Conservation (phyloP, 2,113 vertebrate genomes). For the Sylvilagus bachmani region DNA sequence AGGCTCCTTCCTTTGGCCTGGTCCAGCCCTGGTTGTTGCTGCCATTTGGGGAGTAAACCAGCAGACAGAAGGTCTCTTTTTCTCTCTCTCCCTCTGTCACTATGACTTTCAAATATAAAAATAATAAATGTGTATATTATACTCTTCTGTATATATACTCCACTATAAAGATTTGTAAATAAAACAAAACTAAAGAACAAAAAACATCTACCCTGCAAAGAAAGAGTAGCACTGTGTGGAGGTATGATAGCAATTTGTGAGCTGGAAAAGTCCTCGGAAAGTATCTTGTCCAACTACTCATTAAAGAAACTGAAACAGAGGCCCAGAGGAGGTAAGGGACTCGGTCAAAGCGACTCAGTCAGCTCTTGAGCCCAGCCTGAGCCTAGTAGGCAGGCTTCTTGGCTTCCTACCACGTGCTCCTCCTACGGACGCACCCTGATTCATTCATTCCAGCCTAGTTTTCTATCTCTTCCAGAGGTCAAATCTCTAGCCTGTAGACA, state of each 20-base stretch:
- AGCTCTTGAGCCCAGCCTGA: background rate
- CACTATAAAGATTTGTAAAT: background rate
- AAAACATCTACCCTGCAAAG: background rate
- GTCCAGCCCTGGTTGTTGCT: no score
- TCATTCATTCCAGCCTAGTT: background rate
- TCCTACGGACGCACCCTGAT: background rate
- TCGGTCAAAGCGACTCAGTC: background rate
- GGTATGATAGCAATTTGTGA: slow-evolving; percentile 13
- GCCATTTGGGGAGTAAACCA: no score
- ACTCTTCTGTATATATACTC: background rate
- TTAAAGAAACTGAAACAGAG: background rate
- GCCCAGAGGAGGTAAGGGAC: slow-evolving; percentile 8
- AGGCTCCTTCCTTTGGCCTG: no score
- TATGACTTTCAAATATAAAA: no score
- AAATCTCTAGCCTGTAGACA: background rate
- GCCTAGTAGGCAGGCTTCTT: background rate
- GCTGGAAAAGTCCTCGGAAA: background rate
- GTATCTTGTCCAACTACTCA: background rate
- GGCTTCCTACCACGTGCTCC: slow-evolving; percentile 34
- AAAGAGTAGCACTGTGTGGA: background rate
- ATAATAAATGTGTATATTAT: background rate
- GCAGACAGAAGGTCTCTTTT: no score
- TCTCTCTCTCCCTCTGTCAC: no score
- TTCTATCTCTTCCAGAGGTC: background rate
- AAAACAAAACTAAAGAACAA: background rate